phyloP scores from a whole-genome alignment of 2,113 vertebrate species.

The Alaudala cheleensis region DNA sequence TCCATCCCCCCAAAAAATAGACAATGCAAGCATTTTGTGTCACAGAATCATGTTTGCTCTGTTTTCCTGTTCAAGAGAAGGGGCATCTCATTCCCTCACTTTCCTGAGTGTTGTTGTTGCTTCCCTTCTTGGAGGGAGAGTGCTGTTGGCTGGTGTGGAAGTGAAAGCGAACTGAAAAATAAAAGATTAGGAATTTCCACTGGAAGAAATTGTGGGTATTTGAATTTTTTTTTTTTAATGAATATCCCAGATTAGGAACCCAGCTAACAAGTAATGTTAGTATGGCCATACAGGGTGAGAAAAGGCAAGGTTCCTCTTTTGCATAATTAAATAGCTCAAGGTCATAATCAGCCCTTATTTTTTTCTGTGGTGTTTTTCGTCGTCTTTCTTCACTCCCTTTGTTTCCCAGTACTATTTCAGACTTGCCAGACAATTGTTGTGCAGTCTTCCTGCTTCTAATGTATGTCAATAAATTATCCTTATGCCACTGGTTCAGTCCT shows the following conservation, averaged over 20 bases:
- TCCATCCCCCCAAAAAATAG: neutral
- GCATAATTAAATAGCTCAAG: neutral
- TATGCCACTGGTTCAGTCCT: neutral
- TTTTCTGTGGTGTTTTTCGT: neutral
- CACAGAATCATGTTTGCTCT: neutral
- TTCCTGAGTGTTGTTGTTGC: neutral
- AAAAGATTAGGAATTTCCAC: neutral
- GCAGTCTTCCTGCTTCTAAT: neutral
- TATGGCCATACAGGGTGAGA: neutral
- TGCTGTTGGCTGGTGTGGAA: neutral
- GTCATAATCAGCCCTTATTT: neutral
- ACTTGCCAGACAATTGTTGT: constrained; percentile 2
- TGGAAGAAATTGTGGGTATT: neutral
- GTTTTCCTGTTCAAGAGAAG: neutral
- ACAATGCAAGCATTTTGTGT: neutral
- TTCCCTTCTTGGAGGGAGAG: neutral
- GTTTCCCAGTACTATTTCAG: constrained; percentile 19
- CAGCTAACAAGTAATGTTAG: neutral
- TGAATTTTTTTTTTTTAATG: neutral
- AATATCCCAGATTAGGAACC: neutral
- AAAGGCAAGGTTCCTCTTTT: neutral
- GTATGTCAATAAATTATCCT: neutral
- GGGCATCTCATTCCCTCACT: neutral
- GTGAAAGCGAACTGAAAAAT: neutral
- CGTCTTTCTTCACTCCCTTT: constrained; percentile 3